Percentiles rank a stretch among this genome's conserved stretches.
Conservation (phyloP, 2,797 vertebrate genomes). For the Myioborus melanocephalus region DNA sequence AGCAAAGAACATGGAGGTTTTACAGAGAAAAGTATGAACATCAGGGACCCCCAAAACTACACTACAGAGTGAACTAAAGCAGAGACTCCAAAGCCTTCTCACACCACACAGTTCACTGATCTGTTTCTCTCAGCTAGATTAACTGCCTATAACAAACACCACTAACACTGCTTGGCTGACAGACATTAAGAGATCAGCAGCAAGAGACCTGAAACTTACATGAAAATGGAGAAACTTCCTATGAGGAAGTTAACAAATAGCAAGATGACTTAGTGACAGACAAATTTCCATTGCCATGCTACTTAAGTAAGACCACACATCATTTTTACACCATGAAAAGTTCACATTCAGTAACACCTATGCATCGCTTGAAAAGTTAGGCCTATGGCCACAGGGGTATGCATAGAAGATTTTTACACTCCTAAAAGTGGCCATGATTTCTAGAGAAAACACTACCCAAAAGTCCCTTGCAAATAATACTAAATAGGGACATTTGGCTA, state of each 20-base stretch:
- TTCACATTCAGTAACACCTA: not conserved
- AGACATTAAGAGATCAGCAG: not conserved
- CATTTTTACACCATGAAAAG: not conserved
- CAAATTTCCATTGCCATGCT: not conserved
- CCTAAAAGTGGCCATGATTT: not conserved
- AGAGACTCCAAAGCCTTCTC: not conserved
- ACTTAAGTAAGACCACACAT: not conserved
- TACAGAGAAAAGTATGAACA: not conserved
- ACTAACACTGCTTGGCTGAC: not conserved
- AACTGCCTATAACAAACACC: not conserved
- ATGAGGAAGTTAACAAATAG: not conserved
- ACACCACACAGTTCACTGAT: not conserved
- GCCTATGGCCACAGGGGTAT: not conserved
- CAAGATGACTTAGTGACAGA: not conserved
- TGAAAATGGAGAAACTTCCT: not conserved
- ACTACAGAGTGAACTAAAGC: not conserved
- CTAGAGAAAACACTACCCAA: not conserved
- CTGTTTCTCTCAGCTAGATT: not conserved
- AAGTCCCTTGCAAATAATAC: not conserved
- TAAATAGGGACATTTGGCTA: not conserved
- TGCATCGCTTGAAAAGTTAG: accelerated
- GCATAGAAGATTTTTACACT: not conserved
- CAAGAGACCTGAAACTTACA: not conserved
- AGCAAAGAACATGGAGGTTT: not conserved
- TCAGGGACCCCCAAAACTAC: not conserved